phyloP scores from a whole-genome alignment of 2,113 vertebrate genomes.

The Brevimyrus niger region DNA sequence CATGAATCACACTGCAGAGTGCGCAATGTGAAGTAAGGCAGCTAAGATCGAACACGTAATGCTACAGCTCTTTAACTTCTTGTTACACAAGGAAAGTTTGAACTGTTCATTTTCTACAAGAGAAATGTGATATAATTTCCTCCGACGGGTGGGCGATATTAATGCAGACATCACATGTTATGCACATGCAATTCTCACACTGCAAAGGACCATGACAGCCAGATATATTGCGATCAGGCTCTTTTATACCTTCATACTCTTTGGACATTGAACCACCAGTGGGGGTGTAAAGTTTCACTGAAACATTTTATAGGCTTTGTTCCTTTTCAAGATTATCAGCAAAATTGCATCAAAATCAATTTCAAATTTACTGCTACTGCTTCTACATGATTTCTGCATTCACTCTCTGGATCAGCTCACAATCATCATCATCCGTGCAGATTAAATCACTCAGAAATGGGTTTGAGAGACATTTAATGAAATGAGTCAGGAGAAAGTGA shows the following conservation, averaged over 20 bases:
- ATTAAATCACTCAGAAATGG: not conserved
- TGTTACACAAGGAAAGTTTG: not conserved
- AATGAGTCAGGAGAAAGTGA: not conserved
- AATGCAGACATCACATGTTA: not conserved
- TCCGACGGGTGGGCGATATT: not conserved
- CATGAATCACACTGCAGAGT: not conserved
- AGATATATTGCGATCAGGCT: not conserved
- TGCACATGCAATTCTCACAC: not conserved
- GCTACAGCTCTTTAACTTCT: not conserved
- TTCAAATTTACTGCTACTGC: not conserved
- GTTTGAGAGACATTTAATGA: not conserved
- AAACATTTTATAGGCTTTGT: no score
- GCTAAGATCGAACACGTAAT: not conserved
- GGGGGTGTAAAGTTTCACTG: no score
- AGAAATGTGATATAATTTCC: not conserved
- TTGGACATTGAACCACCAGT: no score
- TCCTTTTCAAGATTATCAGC: not conserved
- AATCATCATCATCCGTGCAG: not conserved
- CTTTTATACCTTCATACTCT: no score
- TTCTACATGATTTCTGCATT: not conserved
- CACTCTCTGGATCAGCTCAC: not conserved
- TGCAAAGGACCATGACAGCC: not conserved
- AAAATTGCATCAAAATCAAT: not conserved
- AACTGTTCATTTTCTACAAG: not conserved
- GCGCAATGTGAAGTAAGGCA: not conserved